Evolutionary conservation across 2,888 invertebrate species (phyloP).

Genomic region (Hypomecis atomaria): DNA sequence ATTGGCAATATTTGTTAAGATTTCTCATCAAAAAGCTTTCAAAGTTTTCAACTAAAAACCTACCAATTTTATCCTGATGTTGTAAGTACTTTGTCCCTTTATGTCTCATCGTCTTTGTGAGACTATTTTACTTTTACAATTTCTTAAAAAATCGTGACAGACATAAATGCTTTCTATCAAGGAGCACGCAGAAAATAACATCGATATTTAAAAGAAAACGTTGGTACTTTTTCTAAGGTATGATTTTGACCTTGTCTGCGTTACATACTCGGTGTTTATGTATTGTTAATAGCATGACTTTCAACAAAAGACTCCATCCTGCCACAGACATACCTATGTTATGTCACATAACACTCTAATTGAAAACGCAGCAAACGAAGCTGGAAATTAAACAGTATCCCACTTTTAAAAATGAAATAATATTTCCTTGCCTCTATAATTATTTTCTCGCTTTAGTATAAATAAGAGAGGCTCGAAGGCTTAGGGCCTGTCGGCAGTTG

Average conservation of each 20-base stretch:
- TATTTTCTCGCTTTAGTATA: conserved; percentile 66
- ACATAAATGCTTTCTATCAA: neutral
- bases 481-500: conserved; percentile 73
- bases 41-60: neutral
- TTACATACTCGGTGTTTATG: neutral
- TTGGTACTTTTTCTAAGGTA: neutral
- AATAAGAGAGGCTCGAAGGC: conserved; percentile 69
- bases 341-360: conserved; percentile 39
- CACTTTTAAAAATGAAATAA: conserved; percentile 49
- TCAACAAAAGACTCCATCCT: conserved; percentile 21
- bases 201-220: conserved; percentile 1
- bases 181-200: conserved; percentile 1
- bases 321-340: conserved; percentile 30
- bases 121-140: conserved; percentile 4
- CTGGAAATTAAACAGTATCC: conserved; percentile 58
- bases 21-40: conserved; percentile 28
- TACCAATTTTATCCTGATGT: conserved; percentile 2
- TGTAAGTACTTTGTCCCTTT: conserved; percentile 5
- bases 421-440: conserved; percentile 66
- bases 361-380: conserved; percentile 47
- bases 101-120: conserved; percentile 8
- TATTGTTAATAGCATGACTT: neutral
- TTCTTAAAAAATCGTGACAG: conserved; percentile 4
- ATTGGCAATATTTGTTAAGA: conserved; percentile 46
- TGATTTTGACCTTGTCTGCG: conserved; percentile 17